Conservation (phyloP, 2,113 vertebrate species). For the Lepus europaeus region DNA sequence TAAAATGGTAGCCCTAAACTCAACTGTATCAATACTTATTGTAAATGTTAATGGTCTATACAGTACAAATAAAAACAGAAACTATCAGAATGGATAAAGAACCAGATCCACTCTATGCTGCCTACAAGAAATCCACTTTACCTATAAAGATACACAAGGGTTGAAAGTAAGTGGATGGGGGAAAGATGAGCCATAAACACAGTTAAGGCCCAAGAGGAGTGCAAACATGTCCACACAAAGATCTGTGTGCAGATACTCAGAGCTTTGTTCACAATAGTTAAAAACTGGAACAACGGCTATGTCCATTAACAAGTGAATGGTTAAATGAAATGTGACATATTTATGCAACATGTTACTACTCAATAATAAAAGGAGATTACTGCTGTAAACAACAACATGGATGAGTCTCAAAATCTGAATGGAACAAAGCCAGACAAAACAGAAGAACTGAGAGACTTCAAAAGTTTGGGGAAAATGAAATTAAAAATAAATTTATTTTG, state of each 20-base stretch:
- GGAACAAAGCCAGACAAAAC: slow-evolving; percentile 23
- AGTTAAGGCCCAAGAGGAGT: slow-evolving; percentile 33
- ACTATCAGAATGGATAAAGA: slow-evolving; percentile 46
- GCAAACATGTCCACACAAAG: slow-evolving; percentile 11
- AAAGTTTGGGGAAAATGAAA: no score
- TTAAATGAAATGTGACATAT: slow-evolving; percentile 35
- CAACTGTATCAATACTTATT: slow-evolving; percentile 39
- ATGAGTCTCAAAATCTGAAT: slow-evolving; percentile 54
- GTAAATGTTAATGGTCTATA: slow-evolving; percentile 35
- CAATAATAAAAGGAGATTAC: slow-evolving; percentile 39
- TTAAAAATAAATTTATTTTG: no score
- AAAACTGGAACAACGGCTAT: slow-evolving; percentile 26
- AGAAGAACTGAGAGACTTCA: not conserved
- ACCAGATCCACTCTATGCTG: not conserved
- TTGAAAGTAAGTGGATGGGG: slow-evolving; percentile 48
- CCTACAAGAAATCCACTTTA: slow-evolving; percentile 39
- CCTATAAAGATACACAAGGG: slow-evolving; percentile 39
- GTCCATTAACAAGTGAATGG: not conserved
- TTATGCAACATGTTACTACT: not conserved
- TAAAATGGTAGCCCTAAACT: slow-evolving; percentile 41
- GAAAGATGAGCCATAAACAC: slow-evolving; percentile 33
- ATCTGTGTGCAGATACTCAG: slow-evolving; percentile 13
- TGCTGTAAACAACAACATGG: slow-evolving; percentile 29
- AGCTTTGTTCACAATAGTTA: slow-evolving; percentile 23
- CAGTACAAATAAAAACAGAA: slow-evolving; percentile 43